Evolutionary conservation across 1,140 invertebrate species (phyloP), one percentile per base, ranked within the genome.

Genomic region (Diploscapter pachys): DNA sequence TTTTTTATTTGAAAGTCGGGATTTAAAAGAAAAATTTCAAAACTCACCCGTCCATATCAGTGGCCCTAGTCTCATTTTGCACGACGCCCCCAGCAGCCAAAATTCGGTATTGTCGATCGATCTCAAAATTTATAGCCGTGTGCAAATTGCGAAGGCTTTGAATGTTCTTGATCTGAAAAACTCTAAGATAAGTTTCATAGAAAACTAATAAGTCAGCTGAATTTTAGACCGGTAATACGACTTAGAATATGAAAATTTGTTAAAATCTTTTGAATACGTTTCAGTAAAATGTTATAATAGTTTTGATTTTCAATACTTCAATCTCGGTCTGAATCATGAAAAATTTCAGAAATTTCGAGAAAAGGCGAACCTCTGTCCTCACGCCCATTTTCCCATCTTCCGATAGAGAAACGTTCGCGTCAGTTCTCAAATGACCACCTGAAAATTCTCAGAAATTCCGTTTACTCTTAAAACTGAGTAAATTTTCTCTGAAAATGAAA

Each of bases 391-490:
- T 68, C 80, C 92, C 90, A 4, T 91, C 90, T 79, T 87, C 87
- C 78, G 92, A 89, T 31, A 98, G 89, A 0, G 96, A 99, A 73
- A 99, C 91, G 87, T 98, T 99, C 4, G 95, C 95, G 89, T 99
- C 96, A 2, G 98, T 93, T 81, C 96, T 88, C n/a, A 99, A 82
- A 6, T 94, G 92, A n/a, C 96, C 96, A 89, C 97, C 94, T 93
- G 81, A 49, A 86, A 88, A 78, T 8, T 62, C n/a, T 51, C 49
- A n/a, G 53, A 3, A 11, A 13, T 31, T 74, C 54, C 6, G 68
- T 49, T 9, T 2, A 72, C 13, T 80, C 0, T 2, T n/a, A 31
- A 13, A 51, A 64, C 49, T 53, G 69, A 6, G 66, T 63, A 11
- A 48, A 63, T 63, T 8, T 8, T 72, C 69, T 75, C 2, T 74